A percentile compares a stretch with the other conserved stretches of the same genome.
Conservation (phyloP, 2,113 vertebrate species). For the Tragulus kanchil region DNA sequence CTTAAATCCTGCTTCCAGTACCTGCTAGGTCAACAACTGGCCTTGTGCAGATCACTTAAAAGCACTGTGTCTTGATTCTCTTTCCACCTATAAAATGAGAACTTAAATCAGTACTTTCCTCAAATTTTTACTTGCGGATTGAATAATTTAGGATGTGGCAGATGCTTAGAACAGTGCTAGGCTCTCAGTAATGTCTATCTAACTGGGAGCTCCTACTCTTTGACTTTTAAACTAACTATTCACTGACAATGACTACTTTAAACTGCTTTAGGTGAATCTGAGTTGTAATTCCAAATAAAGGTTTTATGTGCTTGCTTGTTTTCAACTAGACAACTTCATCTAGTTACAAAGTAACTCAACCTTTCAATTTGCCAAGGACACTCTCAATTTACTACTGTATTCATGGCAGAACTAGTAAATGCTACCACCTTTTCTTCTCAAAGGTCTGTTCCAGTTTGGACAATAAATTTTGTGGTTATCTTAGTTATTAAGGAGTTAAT, state of each 20-base stretch:
- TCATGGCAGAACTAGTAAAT: neutral
- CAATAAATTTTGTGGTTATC: neutral
- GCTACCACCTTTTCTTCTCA: neutral
- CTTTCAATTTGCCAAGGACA: neutral
- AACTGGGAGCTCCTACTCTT: neutral
- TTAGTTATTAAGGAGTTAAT: neutral
- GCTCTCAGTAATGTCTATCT: neutral
- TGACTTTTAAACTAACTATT: conserved; percentile 45
- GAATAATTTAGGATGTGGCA: neutral
- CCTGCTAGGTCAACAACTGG: neutral
- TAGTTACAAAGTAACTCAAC: neutral
- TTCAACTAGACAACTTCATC: neutral
- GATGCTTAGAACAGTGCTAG: neutral
- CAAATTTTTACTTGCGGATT: neutral
- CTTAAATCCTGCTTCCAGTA: neutral
- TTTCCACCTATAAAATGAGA: neutral
- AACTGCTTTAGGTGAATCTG: neutral
- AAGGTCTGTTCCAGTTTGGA: neutral
- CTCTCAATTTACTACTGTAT: neutral
- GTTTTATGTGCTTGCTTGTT: neutral
- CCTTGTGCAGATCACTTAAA: neutral
- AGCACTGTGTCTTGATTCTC: neutral
- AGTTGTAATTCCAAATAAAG: neutral
- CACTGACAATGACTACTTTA: neutral
- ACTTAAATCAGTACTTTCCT: neutral